Evolutionary conservation across 2,888 invertebrate species (phyloP).

Genomic region (Malachius bipustulatus): DNA sequence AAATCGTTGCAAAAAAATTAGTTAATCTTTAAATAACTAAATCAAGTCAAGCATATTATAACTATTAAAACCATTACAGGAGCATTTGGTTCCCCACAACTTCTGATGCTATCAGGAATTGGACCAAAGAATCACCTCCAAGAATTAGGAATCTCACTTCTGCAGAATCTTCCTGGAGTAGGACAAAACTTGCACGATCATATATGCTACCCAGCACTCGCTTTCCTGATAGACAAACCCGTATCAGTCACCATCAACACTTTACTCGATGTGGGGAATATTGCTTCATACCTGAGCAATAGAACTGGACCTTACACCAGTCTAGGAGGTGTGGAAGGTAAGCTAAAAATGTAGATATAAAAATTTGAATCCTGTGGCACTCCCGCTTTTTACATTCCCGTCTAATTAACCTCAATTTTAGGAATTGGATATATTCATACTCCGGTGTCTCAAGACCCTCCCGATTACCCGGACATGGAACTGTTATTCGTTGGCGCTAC

Average conservation of each 20-base stretch:
- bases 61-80: no score
- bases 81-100: slow-evolving; percentile 67
- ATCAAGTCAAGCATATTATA: no score
- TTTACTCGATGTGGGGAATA: slow-evolving; percentile 23
- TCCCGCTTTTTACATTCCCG: no score
- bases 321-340: slow-evolving; percentile 50
- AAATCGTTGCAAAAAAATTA: no score
- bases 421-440: slow-evolving; percentile 53
- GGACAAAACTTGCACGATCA: slow-evolving; percentile 59
- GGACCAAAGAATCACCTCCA: slow-evolving; percentile 49
- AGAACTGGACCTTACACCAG: slow-evolving; percentile 43
- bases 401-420: no score
- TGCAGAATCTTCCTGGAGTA: slow-evolving; percentile 52
- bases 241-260: slow-evolving; percentile 18
- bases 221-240: slow-evolving; percentile 42
- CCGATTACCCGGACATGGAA: slow-evolving; percentile 53
- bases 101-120: slow-evolving; percentile 56
- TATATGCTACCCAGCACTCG: slow-evolving; percentile 46
- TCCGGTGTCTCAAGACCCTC: slow-evolving; percentile 39
- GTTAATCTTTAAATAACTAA: no score
- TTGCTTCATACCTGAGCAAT: slow-evolving; percentile 31
- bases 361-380: no score
- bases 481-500: slow-evolving; percentile 46
- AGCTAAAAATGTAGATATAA: no score
- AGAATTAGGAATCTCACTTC: slow-evolving; percentile 45